Percentiles rank a stretch among this genome's conserved stretches.
Evolutionary conservation across 2,113 vertebrate species (phyloP).

Genomic region (Solea senegalensis): DNA sequence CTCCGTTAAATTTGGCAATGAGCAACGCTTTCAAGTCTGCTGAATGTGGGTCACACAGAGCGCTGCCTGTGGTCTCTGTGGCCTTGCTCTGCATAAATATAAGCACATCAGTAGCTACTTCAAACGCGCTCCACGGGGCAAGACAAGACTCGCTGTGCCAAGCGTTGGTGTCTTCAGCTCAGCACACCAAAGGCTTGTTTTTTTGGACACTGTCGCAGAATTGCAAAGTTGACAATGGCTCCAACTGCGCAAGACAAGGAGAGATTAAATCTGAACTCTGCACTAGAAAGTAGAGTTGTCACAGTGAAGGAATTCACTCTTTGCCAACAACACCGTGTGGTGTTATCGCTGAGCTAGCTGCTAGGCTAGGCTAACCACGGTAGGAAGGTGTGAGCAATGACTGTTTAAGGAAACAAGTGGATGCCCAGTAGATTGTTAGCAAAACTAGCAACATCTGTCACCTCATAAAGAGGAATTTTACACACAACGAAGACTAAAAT

Average conservation of each 20-base stretch:
- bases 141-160: constrained; percentile 55
- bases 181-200: constrained; percentile 32
- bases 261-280: constrained; percentile 2
- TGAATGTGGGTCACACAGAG: constrained; percentile 71
- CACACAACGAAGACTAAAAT: too few relatives aligned
- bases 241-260: not conserved
- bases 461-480: too few relatives aligned
- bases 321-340: too few relatives aligned
- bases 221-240: constrained; percentile 6
- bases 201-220: constrained; percentile 28
- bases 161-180: constrained; percentile 29
- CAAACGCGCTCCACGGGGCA: constrained; percentile 56
- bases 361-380: too few relatives aligned
- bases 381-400: too few relatives aligned
- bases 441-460: too few relatives aligned
- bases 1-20: constrained; percentile 66
- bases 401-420: too few relatives aligned
- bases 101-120: constrained; percentile 63
- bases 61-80: constrained; percentile 70
- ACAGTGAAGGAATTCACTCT: too few relatives aligned
- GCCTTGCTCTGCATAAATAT: constrained; percentile 72
- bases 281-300: not conserved
- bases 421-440: too few relatives aligned
- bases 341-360: too few relatives aligned
- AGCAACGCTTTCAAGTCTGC: constrained; percentile 67